Evolutionary conservation across 2,797 vertebrate species (phyloP).

Genomic region (Artibeus jamaicensis): DNA sequence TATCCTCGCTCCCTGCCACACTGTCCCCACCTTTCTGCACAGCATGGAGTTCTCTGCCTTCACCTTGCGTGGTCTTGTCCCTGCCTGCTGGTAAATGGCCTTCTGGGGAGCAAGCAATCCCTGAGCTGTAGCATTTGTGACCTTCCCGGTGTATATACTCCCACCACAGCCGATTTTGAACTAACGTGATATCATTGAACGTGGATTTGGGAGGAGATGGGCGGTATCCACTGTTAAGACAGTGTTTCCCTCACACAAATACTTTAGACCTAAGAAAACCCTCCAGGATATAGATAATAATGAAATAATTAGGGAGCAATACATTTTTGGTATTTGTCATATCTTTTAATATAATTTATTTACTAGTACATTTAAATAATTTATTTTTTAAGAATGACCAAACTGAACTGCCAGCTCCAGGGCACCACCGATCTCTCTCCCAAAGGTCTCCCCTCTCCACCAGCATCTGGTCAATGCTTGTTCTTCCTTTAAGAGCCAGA

Average conservation of each 20-base stretch:
- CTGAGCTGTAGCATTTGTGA: not conserved
- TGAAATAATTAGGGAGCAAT: not conserved
- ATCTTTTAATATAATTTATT: constrained; percentile 9
- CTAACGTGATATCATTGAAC: not conserved
- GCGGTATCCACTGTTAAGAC: not conserved
- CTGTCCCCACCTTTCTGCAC: not conserved
- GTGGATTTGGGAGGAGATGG: not conserved
- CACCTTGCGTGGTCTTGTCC: not conserved
- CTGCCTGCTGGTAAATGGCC: not conserved
- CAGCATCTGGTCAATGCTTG: not conserved
- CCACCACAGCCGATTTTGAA: not conserved
- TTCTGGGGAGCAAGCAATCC: not conserved
- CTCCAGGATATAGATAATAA: not conserved
- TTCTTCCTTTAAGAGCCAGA: not conserved
- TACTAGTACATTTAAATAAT: not conserved
- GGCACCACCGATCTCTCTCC: not conserved
- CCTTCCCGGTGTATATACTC: not conserved
- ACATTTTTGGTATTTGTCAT: not conserved
- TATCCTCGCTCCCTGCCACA: not conserved
- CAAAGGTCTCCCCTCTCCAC: not conserved
- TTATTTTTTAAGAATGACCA: constrained; percentile 16
- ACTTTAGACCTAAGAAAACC: not conserved
- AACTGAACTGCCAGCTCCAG: not conserved
- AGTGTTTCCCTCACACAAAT: not conserved
- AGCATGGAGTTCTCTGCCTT: not conserved